Evolutionary conservation across 2,113 vertebrate genomes (phyloP), one percentile per base, ranked within the genome.

Genomic region (Paraplagusia blochii): DNA sequence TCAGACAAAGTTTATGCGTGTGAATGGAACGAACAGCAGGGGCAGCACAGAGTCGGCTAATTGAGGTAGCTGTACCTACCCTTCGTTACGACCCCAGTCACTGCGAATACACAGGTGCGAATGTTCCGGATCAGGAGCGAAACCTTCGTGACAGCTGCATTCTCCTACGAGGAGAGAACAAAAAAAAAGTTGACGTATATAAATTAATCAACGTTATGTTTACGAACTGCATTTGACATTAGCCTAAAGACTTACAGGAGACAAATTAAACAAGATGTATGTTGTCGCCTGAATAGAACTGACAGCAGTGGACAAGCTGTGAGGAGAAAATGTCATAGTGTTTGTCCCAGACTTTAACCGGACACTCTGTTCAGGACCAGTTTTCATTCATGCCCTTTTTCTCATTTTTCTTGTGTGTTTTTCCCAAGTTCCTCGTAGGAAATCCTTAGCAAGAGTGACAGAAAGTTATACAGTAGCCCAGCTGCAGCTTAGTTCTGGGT

Each of bases 11-110:
- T n/a, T n/a, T n/a, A n/a, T n/a, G n/a, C 12, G 36, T 46, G 51
- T 10, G 11, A 47, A 55, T 47, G 29, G 45, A 69, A 47, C 4
- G 68, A 49, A 7, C 17, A 45, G 51, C 33, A 39, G 42, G 51
- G 3, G 22, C n/a, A n/a, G n/a, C n/a, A n/a, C n/a, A n/a, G n/a
- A n/a, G n/a, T n/a, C n/a, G n/a, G n/a, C n/a, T n/a, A n/a, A n/a
- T n/a, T n/a, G 22, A 29, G 22, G 22, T 29, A 29, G 6, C 2
- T 29, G 42, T 55, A 67, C 94, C 92, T 87, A 99, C 97, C 97
- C 97, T 82, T 99, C 95, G 1, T 97, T 99, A 69, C 94, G 95
- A 53, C 94, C 95, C 97, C 97, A 99, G 89, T 98, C 94, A 1
- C 90, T 97, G 61, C 97, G 94, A 38, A 97, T 77, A 18, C 97